Evolutionary conservation across 2,113 vertebrate species (phyloP).

Genomic region (Rhinolophus sinicus): DNA sequence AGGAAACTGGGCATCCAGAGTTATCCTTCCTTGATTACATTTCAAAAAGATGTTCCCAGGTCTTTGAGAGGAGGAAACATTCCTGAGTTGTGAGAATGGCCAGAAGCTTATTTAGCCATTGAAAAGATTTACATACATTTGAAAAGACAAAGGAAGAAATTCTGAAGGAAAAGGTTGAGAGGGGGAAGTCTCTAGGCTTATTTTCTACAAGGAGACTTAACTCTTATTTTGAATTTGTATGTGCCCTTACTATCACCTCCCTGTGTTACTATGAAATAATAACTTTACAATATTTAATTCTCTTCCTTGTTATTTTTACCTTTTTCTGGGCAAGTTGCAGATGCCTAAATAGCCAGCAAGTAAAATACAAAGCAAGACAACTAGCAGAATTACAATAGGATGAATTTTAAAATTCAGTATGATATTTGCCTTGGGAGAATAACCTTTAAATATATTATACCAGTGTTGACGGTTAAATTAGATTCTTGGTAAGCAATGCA

Average conservation of each 20-base stretch:
- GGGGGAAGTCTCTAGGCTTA: neutral
- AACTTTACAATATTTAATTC: neutral
- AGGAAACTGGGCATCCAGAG: neutral
- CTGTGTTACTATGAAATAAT: neutral
- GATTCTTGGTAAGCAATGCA: neutral
- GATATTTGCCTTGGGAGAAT: neutral
- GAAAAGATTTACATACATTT: slow-evolving; percentile 25
- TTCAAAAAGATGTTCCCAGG: neutral
- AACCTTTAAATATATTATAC: neutral
- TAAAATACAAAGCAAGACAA: neutral
- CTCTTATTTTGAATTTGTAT: neutral
- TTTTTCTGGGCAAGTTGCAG: neutral
- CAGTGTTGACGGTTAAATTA: neutral
- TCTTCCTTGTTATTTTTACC: neutral
- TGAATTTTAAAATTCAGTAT: neutral
- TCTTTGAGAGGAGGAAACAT: neutral
- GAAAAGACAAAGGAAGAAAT: slow-evolving; percentile 23
- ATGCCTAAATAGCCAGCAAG: neutral
- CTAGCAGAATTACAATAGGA: neutral
- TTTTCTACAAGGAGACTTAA: neutral
- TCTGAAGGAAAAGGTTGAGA: neutral
- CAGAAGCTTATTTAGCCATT: neutral
- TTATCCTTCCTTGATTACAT: slow-evolving; percentile 19
- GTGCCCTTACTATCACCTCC: neutral
- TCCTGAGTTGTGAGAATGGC: neutral